Base-by-base conservation (phyloP, 1,140 invertebrate genomes). In the Pararge aegeria region DNA sequence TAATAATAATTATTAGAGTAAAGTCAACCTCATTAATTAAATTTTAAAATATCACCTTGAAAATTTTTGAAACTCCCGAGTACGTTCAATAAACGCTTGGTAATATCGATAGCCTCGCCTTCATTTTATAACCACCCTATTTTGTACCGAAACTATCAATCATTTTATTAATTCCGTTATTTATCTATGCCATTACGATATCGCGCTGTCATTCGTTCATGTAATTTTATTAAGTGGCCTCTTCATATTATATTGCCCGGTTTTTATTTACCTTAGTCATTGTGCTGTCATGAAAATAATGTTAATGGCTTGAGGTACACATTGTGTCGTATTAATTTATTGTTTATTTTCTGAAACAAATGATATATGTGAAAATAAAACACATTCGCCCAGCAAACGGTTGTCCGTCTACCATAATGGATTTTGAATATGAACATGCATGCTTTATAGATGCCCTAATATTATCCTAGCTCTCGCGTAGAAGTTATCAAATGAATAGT, bases 101-200 rank as follows among this genome's bases (percentile, higher is more conserved):
- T 48, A 48, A 52, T 55, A 55, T 48, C 42, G 54, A 48, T 48
- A 48, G 37, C 58, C 49, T 40, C 55, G 42, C 42, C 51, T 68
- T 34, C 44, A 59, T 66, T 68, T 55, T 63, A 61, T 66, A 71
- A 67, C 58, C 57, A 65, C 59, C 66, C 61, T 51, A 58, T 62
- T 66, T 78, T 67, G 61, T 62, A 46, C 46, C 46, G 42, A 56
- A 64, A 73, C 80, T 77, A 83, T 80, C 80, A 83, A 83, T 83
- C 80, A 83, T 75, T 72, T 75, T 64, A 67, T 78, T 80, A 80
- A 80, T 83, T 83, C 71, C 67, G 65, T 80, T 80, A 80, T 83
- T 80, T 83, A 78, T 79, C 71, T 76, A 78, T 69, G 66, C 53
- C 46, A 61, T 64, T 68, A 66, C 59, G 69, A 78, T 80, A 83